Base-by-base conservation (phyloP, 2,797 vertebrate species). In the Acanthis flammea region DNA sequence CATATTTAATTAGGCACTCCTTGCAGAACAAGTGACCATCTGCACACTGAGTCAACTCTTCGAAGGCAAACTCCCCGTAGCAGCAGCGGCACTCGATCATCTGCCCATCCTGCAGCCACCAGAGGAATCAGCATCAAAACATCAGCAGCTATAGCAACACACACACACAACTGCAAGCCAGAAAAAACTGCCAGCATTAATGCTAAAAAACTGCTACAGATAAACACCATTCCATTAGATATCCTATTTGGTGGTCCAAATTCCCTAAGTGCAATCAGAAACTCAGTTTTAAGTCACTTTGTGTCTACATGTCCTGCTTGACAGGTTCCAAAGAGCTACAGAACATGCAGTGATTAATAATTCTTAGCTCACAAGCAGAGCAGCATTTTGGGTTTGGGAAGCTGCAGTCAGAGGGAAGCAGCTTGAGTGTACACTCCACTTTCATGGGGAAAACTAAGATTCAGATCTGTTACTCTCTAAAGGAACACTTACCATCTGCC, bases 21-120 rank as follows among this genome's bases (percentile, higher is more conserved):
- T 99, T 99, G 97, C 99, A 99, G 98, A 99, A 99, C 75, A 99
- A 98, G 97, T 99, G 99, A 73, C 99, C 99, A 39, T 99, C 99
- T 0, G 98, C 98, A 73, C 99, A 99, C 95, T 99, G 99, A 0
- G 99, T 99, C 97, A 99, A 98, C 95, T 99, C 99, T 96, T 99
- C 99, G 13, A 99, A 99, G 0, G 99, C 99, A 92, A 99, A 99
- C 85, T 99, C 99, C 45, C 99, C 99, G 0, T 98, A 99, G 97
- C 99, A 99, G 88, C 99, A 99, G 93, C 99, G 98, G 23, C 99
- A 99, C 96, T 99, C 99, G 2, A 99, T 99, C 98, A 99, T 98
- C 98, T 99, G 99, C 37, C 99, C 99, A 4, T 99, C 99, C 99
- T 99, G 96, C 21, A 92, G 91, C 71, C 72, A 92, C 25, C 88